phyloP scores from a whole-genome alignment of 2,113 vertebrate species.

The Microcebus jonahi region DNA sequence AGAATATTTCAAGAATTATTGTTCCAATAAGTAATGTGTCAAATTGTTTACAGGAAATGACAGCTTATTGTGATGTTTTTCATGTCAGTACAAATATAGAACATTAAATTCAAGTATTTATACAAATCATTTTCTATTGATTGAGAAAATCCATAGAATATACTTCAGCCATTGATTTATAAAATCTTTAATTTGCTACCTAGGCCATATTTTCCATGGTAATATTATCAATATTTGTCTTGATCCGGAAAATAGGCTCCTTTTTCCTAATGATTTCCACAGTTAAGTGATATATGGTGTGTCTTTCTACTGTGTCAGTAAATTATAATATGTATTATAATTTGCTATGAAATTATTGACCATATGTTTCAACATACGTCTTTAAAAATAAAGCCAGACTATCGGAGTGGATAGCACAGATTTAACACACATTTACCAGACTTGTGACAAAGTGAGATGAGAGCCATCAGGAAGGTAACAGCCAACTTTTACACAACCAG shows the following conservation, averaged over 20 bases:
- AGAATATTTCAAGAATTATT: neutral
- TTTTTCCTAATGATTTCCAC: neutral
- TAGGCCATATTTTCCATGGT: constrained; percentile 14
- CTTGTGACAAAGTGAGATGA: neutral
- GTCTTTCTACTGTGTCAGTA: constrained; percentile 14
- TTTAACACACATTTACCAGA: neutral
- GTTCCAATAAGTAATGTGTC: constrained; percentile 41
- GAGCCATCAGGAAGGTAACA: neutral
- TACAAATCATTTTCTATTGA: constrained; percentile 41
- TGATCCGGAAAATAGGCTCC: constrained; percentile 24
- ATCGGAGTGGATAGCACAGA: neutral
- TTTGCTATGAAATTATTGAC: constrained; percentile 33
- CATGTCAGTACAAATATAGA: neutral
- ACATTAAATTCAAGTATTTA: constrained; percentile 35
- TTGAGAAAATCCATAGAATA: constrained; percentile 58
- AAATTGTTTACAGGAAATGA: constrained; percentile 63
- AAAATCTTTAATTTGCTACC: constrained; percentile 35
- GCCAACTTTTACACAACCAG: neutral
- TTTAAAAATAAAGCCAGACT: neutral
- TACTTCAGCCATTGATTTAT: constrained; percentile 60
- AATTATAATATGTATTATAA: constrained; percentile 17
- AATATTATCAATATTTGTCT: constrained; percentile 41
- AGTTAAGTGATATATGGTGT: constrained; percentile 39
- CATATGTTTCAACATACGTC: neutral
- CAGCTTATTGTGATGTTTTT: neutral